phyloP scores from a whole-genome alignment of 2,113 vertebrate genomes.

The Syrrhaptes paradoxus region DNA sequence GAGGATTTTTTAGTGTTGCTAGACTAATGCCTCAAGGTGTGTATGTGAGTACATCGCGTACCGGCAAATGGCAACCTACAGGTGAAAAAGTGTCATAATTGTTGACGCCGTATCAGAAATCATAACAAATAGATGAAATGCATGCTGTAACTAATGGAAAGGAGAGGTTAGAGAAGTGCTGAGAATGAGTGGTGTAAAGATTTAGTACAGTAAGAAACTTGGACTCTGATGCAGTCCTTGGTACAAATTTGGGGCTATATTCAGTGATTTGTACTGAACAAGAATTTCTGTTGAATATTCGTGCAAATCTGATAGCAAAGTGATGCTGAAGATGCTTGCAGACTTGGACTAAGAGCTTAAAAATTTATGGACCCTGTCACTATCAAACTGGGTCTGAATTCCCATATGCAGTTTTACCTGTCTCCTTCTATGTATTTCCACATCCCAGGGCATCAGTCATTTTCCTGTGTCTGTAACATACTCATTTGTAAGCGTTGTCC shows the following conservation, averaged over 20 bases:
- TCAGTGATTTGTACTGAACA: background rate
- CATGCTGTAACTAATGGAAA: background rate
- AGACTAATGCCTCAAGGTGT: background rate
- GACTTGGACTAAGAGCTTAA: background rate
- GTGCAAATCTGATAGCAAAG: background rate
- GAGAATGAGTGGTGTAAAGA: background rate
- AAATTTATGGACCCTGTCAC: background rate
- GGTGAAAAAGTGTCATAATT: background rate
- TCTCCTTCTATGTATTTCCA: background rate
- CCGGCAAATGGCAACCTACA: background rate
- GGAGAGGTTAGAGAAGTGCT: background rate
- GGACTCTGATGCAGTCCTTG: background rate
- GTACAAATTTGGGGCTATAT: background rate
- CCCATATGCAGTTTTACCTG: background rate
- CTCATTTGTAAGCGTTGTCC: background rate
- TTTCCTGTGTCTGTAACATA: background rate
- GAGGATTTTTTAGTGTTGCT: background rate
- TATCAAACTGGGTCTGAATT: background rate
- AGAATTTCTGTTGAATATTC: background rate
- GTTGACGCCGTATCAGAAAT: background rate
- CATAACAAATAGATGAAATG: background rate
- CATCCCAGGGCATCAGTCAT: background rate
- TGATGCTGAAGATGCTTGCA: background rate
- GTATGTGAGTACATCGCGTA: rapidly evolving
- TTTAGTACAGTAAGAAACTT: background rate